Evolutionary conservation across 2,888 invertebrate species (phyloP), one percentile per base, ranked within the genome.

Genomic region (Therioaphis trifolii): DNA sequence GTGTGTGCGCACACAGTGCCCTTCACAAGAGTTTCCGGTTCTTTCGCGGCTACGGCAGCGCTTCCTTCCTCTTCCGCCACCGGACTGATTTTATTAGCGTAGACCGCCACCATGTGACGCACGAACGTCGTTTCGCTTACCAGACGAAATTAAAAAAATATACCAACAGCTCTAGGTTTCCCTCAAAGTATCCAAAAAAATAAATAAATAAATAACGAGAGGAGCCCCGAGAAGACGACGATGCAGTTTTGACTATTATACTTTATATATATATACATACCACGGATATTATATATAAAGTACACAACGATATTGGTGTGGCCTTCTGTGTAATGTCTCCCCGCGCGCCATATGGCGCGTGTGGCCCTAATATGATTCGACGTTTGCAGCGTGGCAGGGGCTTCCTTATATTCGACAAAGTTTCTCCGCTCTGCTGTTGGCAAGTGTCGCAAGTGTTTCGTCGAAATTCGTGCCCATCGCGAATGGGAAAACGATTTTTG

Each of bases 251-350:
- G n/a, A 58, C 79, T 58, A 71, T 18, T 24, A 49, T 52, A 35
- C 35, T 61, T 11, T 46, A 21, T 55, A 27, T 46, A 58, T 40
- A 61, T 77, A 52, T 27, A 63, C 14, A 43, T 24, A 68, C 68
- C 27, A 76, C 12, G 58, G 49, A 43, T 76, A 61, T 55, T 24
- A 0, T 5, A n/a, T 40, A 68, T 61, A 12, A 27, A 68, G 43
- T 66, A 43, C 14, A 61, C 12, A 29, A 49, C 49, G 63, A 78
- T 78, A 68, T 79, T 43, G 35, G 49, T 35, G 52, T 24, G 78
- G 68, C 68, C 68, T 79, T 79, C 78, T 69, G 78, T 40, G 68
- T 79, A 55, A 69, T 79, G 78, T 79, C 69, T 79, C 14, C n/a
- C 24, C 15, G 63, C n/a, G 68, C 75, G 75, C 78, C 78, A 79